phyloP scores from a whole-genome alignment of 2,888 invertebrate genomes.

The Unio pictorum region DNA sequence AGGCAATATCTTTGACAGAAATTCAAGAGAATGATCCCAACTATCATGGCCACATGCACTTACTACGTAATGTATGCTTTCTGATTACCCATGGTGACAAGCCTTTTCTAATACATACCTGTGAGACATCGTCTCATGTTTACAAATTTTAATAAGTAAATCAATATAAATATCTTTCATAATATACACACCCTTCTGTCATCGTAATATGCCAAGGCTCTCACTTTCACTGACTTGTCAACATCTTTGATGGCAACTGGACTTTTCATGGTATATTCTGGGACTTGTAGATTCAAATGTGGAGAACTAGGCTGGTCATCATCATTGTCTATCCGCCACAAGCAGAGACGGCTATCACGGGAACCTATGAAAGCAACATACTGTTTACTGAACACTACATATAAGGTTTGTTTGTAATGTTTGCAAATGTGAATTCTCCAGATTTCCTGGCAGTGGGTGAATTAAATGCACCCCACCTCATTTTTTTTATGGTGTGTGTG shows the following conservation, averaged over 20 bases:
- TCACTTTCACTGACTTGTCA: slow-evolving; percentile 82
- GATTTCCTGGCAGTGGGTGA: no score
- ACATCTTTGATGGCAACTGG: slow-evolving; percentile 58
- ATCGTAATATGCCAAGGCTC: slow-evolving; percentile 90
- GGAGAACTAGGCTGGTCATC: slow-evolving; percentile 37
- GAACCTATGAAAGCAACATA: slow-evolving; percentile 75
- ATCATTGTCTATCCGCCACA: slow-evolving; percentile 82
- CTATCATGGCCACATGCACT: no score
- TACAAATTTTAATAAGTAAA: background rate
- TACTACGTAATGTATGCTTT: no score
- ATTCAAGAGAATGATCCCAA: no score
- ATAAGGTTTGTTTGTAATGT: no score
- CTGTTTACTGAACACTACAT: background rate
- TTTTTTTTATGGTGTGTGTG: no score
- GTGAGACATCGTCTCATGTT: background rate
- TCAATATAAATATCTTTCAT: background rate
- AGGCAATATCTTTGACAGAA: no score
- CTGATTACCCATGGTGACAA: background rate
- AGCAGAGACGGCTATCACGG: slow-evolving; percentile 89
- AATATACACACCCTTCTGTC: slow-evolving; percentile 76
- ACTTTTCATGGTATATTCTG: slow-evolving; percentile 57
- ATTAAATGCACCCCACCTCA: no score
- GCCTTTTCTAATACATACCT: background rate
- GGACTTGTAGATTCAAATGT: slow-evolving; percentile 47
- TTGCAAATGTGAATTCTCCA: no score